Evolutionary conservation across 2,888 invertebrate species (phyloP), one percentile per base, ranked within the genome.

Genomic region (Mythimna vitellina): DNA sequence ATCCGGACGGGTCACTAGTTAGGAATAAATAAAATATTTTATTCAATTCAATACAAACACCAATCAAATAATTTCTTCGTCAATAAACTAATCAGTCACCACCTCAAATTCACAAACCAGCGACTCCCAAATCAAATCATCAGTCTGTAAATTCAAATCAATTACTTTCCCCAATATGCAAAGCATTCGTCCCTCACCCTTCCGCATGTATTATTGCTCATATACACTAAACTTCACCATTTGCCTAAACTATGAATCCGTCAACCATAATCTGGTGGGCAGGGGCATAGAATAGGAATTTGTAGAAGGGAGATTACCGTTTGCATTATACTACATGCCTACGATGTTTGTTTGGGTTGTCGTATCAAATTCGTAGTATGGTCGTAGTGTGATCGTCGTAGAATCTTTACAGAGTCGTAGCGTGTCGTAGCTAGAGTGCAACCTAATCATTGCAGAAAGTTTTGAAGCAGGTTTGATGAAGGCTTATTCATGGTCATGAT

Each of bases 191-290:
- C 78, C 82, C 79, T 73, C 76, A 79, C 75, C 80, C 78, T 60
- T 73, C 54, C 29, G 66, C 32, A 74, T 84, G 71, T 71, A 88
- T 88, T 85, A 87, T 87, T 87, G 87, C 84, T 86, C 87, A 86
- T 87, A 90, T 81, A 83, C 90, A 86, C 86, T 90, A 91, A 92
- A 92, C 92, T 91, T 87, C 86, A 86, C 87, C 89, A 93, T 93
- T 93, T 92, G 92, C 88, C 90, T 93, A 92, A 93, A 91, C 91
- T 91, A 90, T 87, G 90, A 90, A 92, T 91, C 87, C 89, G 90
- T 92, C 90, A 90, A 86, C 85, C 85, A 83, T 90, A 91, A 91
- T 89, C 90, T 87, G 83, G 80, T 81, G 71, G 81, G 70, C 71
- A 76, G 60, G 71, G 77, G 58, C 70, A 61, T n/a, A 56, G 73